Conservation (phyloP, 2,113 vertebrate species). For the Asarcornis scutulata region DNA sequence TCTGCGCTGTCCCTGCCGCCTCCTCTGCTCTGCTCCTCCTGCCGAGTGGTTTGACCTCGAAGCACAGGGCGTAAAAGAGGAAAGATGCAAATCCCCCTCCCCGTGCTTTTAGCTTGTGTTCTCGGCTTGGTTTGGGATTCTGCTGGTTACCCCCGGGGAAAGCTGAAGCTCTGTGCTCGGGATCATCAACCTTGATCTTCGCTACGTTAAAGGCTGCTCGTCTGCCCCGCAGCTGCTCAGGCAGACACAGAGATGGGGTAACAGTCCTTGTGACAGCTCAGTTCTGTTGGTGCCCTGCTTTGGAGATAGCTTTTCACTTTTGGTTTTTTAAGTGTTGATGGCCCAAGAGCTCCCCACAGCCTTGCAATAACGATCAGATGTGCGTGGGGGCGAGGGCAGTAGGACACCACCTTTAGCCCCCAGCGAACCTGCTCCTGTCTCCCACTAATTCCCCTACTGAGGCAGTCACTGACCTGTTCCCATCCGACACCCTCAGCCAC, state of each 20-base stretch:
- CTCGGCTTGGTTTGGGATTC: neutral
- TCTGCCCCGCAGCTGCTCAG: neutral
- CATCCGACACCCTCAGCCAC: neutral
- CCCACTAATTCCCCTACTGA: neutral
- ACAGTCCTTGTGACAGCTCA: neutral
- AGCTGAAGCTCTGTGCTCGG: neutral
- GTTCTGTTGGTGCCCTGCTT: neutral
- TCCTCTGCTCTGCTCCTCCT: too few species aligned
- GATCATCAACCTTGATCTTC: neutral
- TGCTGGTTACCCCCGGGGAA: neutral
- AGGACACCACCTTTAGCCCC: neutral
- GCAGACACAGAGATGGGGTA: fast-evolving
- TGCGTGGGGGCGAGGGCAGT: fast-evolving
- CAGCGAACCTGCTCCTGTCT: neutral
- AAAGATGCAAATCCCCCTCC: neutral
- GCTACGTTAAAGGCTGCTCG: neutral
- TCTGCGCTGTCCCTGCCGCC: neutral
- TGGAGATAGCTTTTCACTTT: neutral
- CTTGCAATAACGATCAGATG: neutral
- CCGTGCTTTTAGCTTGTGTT: neutral
- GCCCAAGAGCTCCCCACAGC: neutral
- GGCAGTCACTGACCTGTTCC: neutral
- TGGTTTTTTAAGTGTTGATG: neutral
- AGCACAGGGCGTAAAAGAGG: neutral
- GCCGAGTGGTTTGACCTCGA: neutral